Evolutionary conservation across 1,140 invertebrate species (phyloP).

Genomic region (Rhopalosiphum maidis): DNA sequence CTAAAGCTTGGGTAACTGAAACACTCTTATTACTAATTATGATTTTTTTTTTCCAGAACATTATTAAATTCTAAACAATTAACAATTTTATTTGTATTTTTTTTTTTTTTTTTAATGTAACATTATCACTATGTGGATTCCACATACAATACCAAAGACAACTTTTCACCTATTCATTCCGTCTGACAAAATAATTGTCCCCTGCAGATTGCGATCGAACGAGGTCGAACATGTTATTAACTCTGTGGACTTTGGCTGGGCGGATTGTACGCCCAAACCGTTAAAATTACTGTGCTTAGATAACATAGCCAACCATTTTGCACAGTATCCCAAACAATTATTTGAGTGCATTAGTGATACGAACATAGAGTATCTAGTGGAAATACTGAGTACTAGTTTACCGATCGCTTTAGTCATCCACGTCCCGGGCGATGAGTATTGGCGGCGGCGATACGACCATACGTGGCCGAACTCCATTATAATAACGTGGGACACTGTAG

Average conservation of each 20-base stretch:
- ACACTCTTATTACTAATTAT: not conserved
- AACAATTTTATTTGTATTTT: not conserved
- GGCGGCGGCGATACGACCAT: not conserved
- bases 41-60: not conserved
- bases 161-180: not conserved
- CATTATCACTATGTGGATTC: not conserved
- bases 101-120: not conserved
- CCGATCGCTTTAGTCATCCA: not conserved
- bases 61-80: not conserved
- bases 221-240: not conserved
- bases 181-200: not conserved
- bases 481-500: not conserved
- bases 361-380: not conserved
- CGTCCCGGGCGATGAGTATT: not conserved
- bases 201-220: not conserved
- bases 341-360: not conserved
- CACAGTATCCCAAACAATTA: not conserved
- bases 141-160: conserved; percentile 21
- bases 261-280: not conserved
- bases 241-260: conserved; percentile 1
- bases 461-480: not conserved
- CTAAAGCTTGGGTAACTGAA: not conserved
- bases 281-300: conserved; percentile 1
- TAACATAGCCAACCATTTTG: not conserved
- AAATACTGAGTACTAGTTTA: not conserved